Percentiles rank a stretch among this genome's conserved stretches.
Evolutionary conservation across 2,113 vertebrate genomes (phyloP).

Genomic region (Cephalopterus ornatus): DNA sequence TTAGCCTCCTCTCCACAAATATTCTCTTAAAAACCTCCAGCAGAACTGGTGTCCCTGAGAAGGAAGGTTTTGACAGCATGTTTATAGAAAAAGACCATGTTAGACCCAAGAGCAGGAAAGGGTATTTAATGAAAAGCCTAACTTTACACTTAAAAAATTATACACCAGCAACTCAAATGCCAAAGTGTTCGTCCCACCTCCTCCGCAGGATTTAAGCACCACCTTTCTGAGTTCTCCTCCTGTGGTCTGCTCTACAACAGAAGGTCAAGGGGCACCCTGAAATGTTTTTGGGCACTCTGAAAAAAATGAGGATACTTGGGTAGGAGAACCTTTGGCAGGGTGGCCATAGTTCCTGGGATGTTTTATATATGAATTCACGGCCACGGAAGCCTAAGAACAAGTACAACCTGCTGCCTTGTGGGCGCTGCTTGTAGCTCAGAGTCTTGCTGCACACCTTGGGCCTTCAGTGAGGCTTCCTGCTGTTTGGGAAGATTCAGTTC

Average conservation of each 20-base stretch:
- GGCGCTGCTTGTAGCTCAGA: background rate
- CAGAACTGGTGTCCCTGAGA: background rate
- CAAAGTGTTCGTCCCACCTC: background rate
- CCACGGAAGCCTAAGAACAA: background rate
- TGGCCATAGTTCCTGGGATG: background rate
- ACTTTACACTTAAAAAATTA: background rate
- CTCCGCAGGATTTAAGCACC: background rate
- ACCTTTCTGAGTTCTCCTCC: background rate
- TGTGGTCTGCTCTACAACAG: background rate
- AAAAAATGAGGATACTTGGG: background rate
- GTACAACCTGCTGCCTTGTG: background rate
- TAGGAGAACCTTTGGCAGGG: background rate
- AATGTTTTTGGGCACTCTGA: background rate
- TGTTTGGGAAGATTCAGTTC: background rate
- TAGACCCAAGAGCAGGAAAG: background rate
- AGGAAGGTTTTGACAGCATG: background rate
- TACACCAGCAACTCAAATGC: background rate
- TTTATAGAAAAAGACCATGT: background rate
- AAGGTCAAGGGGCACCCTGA: background rate
- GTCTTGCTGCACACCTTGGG: background rate
- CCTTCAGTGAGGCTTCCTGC: background rate
- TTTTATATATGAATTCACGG: background rate
- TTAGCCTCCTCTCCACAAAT: background rate
- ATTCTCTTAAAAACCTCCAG: background rate
- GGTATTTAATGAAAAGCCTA: background rate